Percentiles rank a stretch among this genome's conserved stretches.
phyloP scores from a whole-genome alignment of 1,140 invertebrate species.

The Psix sp. region DNA sequence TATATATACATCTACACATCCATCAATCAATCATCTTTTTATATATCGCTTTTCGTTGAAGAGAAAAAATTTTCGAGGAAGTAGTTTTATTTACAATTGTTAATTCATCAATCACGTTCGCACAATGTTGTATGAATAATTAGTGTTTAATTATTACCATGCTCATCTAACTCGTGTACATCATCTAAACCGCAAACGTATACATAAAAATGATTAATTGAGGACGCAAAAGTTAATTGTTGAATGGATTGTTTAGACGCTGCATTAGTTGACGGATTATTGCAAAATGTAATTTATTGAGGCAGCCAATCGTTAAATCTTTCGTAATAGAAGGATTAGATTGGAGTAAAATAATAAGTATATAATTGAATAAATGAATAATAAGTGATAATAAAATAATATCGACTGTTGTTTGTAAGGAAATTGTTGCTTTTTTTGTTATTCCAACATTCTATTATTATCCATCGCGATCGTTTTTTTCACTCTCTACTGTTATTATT shows the following conservation, averaged over 20 bases:
- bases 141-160: conserved; percentile 33
- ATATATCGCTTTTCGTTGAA: conserved; percentile 12
- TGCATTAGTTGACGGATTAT: not conserved
- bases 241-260: not conserved
- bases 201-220: conserved; percentile 15
- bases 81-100: conserved; percentile 35
- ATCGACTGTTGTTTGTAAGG: too few relatives aligned
- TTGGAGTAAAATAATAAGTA: too few relatives aligned
- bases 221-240: not conserved
- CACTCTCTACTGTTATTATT: too few relatives aligned
- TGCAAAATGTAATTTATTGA: too few relatives aligned
- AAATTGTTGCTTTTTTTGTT: too few relatives aligned
- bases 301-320: too few relatives aligned
- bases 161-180: conserved; percentile 3
- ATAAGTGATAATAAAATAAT: too few relatives aligned
- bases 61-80: conserved; percentile 16
- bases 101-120: conserved; percentile 27
- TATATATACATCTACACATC: too few relatives aligned
- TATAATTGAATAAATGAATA: too few relatives aligned
- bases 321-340: too few relatives aligned
- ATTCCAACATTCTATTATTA: too few relatives aligned
- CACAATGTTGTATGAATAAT: conserved; percentile 27
- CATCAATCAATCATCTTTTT: conserved; percentile 28
- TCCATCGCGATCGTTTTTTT: too few relatives aligned
- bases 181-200: not conserved